phyloP scores from a whole-genome alignment of 2,113 vertebrate species.

The Cryptomyrus ogoouensis region DNA sequence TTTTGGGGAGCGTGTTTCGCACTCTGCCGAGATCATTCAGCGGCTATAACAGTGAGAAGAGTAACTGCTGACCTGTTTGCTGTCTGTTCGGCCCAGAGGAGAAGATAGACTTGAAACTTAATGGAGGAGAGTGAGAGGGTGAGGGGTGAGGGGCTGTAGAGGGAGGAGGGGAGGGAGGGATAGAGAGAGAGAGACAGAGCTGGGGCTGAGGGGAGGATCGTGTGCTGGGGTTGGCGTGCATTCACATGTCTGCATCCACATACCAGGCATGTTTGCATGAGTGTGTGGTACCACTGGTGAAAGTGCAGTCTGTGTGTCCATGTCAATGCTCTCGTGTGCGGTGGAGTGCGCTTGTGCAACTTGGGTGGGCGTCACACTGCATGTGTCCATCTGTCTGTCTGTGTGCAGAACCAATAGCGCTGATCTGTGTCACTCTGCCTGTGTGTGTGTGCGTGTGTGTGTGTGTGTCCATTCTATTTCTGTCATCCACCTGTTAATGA shows the following conservation, averaged over 20 bases:
- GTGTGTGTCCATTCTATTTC: conserved; percentile 56
- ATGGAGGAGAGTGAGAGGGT: conserved; percentile 30
- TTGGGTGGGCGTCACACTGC: background rate
- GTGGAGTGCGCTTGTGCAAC: background rate
- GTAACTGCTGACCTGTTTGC: conserved; percentile 61
- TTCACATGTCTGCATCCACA: background rate
- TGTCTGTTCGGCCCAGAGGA: conserved; percentile 51
- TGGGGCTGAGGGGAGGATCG: conserved; percentile 21
- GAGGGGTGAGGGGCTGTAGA: conserved; percentile 10
- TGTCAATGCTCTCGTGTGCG: background rate
- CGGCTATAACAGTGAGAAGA: conserved; percentile 37
- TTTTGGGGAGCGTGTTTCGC: background rate
- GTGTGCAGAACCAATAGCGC: background rate
- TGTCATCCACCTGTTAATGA: conserved; percentile 69
- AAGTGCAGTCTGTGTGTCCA: background rate
- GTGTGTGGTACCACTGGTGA: background rate
- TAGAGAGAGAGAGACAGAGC: conserved; percentile 22
- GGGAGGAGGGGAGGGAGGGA: background rate
- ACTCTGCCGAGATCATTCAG: conserved; percentile 20
- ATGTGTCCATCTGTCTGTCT: background rate
- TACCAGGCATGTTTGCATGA: background rate
- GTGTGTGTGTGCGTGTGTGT: conserved; percentile 16
- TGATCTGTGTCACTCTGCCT: background rate
- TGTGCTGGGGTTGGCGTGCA: conserved; percentile 15
- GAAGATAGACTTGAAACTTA: conserved; percentile 52